Percentiles rank a stretch among this genome's conserved stretches.
phyloP scores from a whole-genome alignment of 2,113 vertebrate species.

The Cavia porcellus region DNA sequence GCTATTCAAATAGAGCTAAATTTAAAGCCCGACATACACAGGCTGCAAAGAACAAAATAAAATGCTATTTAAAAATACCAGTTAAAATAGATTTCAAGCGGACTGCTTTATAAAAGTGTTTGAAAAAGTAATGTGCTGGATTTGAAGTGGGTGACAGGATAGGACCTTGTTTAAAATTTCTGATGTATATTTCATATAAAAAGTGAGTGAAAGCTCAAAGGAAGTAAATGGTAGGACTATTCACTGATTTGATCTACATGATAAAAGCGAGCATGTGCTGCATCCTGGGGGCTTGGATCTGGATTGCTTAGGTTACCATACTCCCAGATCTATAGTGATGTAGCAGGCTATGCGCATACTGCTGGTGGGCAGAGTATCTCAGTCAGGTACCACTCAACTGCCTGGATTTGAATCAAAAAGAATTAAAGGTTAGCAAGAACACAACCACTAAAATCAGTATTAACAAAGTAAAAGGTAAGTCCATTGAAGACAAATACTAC shows the following conservation, averaged over 20 bases:
- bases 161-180: constrained; percentile 22
- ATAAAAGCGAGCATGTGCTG: constrained; percentile 48
- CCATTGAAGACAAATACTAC: not conserved
- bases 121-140: constrained; percentile 40
- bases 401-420: not conserved
- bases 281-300: not conserved
- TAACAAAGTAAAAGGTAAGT: not conserved
- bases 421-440: constrained; percentile 28
- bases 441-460: not conserved
- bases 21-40: constrained; percentile 53
- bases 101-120: constrained; percentile 51
- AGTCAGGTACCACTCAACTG: not conserved
- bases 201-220: constrained; percentile 57
- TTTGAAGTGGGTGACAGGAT: constrained; percentile 60
- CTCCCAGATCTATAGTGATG: not conserved
- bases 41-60: constrained; percentile 65
- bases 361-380: not conserved
- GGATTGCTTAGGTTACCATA: not conserved
- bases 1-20: constrained; percentile 55
- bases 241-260: constrained; percentile 20
- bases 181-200: constrained; percentile 72
- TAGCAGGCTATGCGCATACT: not conserved
- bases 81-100: constrained; percentile 70
- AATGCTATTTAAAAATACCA: constrained; percentile 55
- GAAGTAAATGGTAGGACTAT: constrained; percentile 11